Conservation (phyloP, 2,797 vertebrate genomes). For the Pipistrellus nathusii region DNA sequence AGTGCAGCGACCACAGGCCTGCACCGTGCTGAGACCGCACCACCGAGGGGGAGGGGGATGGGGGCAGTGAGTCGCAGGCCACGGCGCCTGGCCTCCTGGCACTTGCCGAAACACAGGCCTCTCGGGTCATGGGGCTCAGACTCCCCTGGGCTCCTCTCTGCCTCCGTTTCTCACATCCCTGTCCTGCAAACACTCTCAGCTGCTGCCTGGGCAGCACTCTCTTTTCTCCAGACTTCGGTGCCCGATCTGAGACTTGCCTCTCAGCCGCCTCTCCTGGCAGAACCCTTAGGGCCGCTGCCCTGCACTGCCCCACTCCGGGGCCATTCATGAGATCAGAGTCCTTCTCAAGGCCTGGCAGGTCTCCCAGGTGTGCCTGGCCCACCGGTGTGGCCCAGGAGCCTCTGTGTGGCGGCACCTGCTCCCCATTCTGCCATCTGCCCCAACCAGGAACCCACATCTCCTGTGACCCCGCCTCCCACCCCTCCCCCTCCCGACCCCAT, state of each 20-base stretch:
- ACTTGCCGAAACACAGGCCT: not conserved
- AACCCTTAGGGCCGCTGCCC: not conserved
- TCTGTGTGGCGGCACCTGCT: not conserved
- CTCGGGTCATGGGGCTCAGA: not conserved
- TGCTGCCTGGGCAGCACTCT: too few relatives aligned
- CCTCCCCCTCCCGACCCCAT: not conserved
- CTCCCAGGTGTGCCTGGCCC: too few relatives aligned
- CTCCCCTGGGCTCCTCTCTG: not conserved
- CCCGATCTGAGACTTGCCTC: not conserved
- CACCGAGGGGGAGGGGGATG: not conserved
- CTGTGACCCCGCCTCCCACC: not conserved
- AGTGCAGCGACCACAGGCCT: not conserved
- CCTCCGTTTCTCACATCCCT: not conserved
- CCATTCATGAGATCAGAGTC: too few relatives aligned
- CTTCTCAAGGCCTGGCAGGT: not conserved
- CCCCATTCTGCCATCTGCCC: not conserved
- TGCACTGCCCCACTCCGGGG: accelerated
- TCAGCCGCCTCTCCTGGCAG: not conserved
- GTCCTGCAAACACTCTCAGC: not conserved
- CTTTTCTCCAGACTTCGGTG: not conserved
- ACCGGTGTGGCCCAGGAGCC: not conserved
- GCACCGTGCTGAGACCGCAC: not conserved
- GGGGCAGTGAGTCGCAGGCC: not conserved
- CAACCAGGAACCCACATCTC: not conserved
- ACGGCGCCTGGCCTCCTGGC: not conserved